Evolutionary conservation across 2,113 vertebrate species (phyloP), one percentile per base, ranked within the genome.

Genomic region (Rhinogobius similis): DNA sequence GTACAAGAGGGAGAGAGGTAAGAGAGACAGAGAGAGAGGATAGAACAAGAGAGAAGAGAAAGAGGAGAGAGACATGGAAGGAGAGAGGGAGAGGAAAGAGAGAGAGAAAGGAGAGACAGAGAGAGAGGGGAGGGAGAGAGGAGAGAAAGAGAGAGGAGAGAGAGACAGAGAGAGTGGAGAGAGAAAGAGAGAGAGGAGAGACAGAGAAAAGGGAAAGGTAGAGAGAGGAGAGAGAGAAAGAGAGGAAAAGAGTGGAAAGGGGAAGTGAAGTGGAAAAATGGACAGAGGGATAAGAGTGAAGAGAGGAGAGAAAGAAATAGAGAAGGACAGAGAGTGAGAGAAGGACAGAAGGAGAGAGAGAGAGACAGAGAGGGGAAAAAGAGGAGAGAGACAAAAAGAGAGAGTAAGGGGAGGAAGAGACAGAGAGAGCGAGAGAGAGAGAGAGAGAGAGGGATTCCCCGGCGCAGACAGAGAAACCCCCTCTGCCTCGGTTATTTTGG

Each of bases 401-500:
- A 46, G 18, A 20, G 44, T 20, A 43, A 14, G 13, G 41, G 13
- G 18, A 20, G 18, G 4, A 6, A 20, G 4, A 18, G 1, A 20
- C 1, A 20, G 5, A 41, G 16, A 46, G 44, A 20, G 44, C 5
- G 44, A 18, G 43, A 46, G 43, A 18, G 14, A 1, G 6, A 18
- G 43, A 18, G 18, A 20, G 44, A 20, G 18, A 58, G 55, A 58
- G 67, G 76, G 53, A 26, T 64, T 61, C 70, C 79, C 82, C 79
- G 23, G 78, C 72, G 6, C 55, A 29, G 24, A 29, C 55, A 29
- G 55, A 29, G 55, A 58, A 58, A 58, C 24, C 55, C 53, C 55
- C 55, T 29, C 55, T 58, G 24, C 50, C 21, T 36, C 4, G 75
- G 55, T 26, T 70, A 83, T 81, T 87, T 85, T 73, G 65, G 76